phyloP scores from a whole-genome alignment of 2,797 vertebrate genomes.

The Liparis tanakae region DNA sequence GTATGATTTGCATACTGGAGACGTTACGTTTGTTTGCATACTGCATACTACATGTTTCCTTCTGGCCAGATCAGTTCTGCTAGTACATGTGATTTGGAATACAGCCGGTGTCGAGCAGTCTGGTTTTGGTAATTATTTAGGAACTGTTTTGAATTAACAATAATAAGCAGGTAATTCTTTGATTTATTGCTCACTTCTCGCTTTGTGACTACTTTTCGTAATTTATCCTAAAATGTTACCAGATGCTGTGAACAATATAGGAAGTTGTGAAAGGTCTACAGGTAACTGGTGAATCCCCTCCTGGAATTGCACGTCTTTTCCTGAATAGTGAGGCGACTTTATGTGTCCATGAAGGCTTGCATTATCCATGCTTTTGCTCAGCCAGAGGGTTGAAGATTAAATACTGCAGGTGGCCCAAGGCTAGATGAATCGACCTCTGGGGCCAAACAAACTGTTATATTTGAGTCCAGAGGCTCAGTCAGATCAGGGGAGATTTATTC shows the following conservation, averaged over 20 bases:
- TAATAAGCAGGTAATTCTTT: not conserved
- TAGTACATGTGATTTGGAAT: not conserved
- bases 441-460: conserved; percentile 67
- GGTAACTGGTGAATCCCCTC: conserved; percentile 13
- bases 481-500: conserved; percentile 79
- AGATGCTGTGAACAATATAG: conserved; percentile 3
- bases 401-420: conserved; percentile 57
- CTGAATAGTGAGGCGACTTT: conserved; percentile 19
- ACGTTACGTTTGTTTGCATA: no score
- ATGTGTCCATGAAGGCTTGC: conserved; percentile 32
- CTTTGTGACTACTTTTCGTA: not conserved
- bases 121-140: not conserved
- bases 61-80: not conserved
- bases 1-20: no score
- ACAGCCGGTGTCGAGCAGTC: not conserved
- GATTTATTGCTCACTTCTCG: not conserved
- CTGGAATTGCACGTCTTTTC: conserved; percentile 22
- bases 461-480: conserved; percentile 65
- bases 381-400: conserved; percentile 72
- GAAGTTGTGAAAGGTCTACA: not conserved
- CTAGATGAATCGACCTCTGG: conserved; percentile 65
- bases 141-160: not conserved
- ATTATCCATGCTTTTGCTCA: conserved; percentile 55
- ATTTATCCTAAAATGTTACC: not conserved
- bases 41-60: not conserved